A percentile compares a stretch with the other conserved stretches of the same genome.
Conservation (phyloP, 2,797 vertebrate species). For the Sebastes ruberrimus region DNA sequence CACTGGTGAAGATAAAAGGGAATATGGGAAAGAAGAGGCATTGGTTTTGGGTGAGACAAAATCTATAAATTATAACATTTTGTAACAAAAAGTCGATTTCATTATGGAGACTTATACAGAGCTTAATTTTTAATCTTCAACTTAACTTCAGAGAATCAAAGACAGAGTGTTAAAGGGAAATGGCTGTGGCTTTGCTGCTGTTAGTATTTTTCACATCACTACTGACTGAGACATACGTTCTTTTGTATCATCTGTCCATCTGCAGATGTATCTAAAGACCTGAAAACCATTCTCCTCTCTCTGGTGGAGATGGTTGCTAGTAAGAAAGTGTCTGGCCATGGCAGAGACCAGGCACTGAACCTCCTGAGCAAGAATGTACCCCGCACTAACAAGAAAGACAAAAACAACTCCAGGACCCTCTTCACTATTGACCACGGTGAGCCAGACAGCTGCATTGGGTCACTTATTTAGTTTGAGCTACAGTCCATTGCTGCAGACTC, state of each 20-base stretch:
- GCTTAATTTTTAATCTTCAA: neutral
- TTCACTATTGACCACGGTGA: constrained; percentile 94
- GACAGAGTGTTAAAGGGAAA: neutral
- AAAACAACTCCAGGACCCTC: constrained; percentile 85
- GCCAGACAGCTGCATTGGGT: constrained; percentile 6
- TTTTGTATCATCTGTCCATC: neutral
- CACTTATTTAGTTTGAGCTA: neutral
- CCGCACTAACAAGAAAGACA: constrained; percentile 83
- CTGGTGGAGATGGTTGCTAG: constrained; percentile 92
- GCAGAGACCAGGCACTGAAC: constrained; percentile 94
- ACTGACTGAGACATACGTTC: neutral
- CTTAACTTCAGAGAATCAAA: neutral
- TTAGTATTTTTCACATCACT: neutral
- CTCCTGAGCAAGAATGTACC: constrained; percentile 94
- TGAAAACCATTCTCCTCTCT: constrained; percentile 88
- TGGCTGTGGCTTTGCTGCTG: neutral
- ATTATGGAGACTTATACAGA: neutral
- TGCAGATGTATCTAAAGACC: constrained; percentile 90
- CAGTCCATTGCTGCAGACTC: neutral
- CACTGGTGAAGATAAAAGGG: constrained; percentile 87
- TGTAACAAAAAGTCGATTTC: neutral
- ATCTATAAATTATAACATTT: neutral
- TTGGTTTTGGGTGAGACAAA: constrained; percentile 87
- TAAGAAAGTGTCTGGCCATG: constrained; percentile 93
- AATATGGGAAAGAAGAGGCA: constrained; percentile 92